Conservation (phyloP, 2,797 vertebrate genomes). For the Numenius phaeopus region DNA sequence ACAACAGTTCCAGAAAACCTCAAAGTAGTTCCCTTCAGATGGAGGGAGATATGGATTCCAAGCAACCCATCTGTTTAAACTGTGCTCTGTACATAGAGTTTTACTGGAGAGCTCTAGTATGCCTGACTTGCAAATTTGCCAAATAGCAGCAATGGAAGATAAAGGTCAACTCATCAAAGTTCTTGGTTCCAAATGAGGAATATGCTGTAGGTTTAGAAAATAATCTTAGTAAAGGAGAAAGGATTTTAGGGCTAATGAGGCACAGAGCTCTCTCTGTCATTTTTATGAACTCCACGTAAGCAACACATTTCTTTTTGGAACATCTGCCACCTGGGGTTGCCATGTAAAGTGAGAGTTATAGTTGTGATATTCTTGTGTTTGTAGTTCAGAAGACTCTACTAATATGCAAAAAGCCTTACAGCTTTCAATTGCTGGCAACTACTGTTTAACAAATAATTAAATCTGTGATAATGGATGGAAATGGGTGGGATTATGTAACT, state of each 20-base stretch:
- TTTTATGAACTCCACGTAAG: constrained; percentile 60
- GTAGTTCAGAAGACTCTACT: constrained; percentile 80
- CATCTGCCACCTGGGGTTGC: constrained; percentile 78
- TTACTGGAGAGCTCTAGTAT: constrained; percentile 62
- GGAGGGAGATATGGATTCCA: constrained; percentile 75
- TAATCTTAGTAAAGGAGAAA: constrained; percentile 9
- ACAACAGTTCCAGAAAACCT: constrained; percentile 83
- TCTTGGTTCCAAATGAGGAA: constrained; percentile 53
- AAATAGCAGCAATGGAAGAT: constrained; percentile 28
- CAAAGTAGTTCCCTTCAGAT: constrained; percentile 78
- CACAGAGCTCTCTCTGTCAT: constrained; percentile 43
- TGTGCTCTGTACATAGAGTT: constrained; percentile 70
- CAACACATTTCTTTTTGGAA: constrained; percentile 61
- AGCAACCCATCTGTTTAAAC: constrained; percentile 76
- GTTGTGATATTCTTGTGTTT: constrained; percentile 74
- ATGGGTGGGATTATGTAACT: constrained; percentile 82
- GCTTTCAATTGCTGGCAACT: constrained; percentile 82
- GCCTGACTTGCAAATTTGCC: constrained; percentile 41
- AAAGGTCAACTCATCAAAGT: constrained; percentile 26
- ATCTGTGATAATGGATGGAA: constrained; percentile 85
- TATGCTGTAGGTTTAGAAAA: constrained; percentile 40
- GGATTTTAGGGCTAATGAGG: constrained; percentile 42
- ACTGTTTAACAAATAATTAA: constrained; percentile 82
- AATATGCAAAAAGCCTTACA: constrained; percentile 82
- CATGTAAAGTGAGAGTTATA: constrained; percentile 75